Evolutionary conservation across 2,113 vertebrate genomes (phyloP), one percentile per base, ranked within the genome.

Genomic region (Turdus rufiventris): DNA sequence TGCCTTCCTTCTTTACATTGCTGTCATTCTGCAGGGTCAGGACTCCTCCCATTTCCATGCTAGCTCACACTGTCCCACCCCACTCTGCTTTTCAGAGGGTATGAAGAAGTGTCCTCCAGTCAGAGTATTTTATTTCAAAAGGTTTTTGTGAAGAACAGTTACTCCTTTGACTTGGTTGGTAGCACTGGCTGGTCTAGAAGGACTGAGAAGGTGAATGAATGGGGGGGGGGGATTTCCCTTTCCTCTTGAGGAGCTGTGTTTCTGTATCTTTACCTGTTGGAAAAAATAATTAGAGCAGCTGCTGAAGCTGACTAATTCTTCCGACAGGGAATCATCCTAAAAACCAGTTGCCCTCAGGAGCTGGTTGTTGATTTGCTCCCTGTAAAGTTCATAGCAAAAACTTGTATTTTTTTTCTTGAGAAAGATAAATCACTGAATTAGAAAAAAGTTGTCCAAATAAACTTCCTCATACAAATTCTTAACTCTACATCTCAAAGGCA

Each of bases 201-300:
- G 57, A 28, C 14, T 48, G 53, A 48, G 67, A 31, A n/a, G 26
- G 57, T 58, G 28, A 33, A 19, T 60, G 26, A 58, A 71, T 17
- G 7, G 21, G 3, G 5, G 3, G 7, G 21, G 3, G 5, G 3
- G 3, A 2, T 66, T 14, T 80, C 38, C 33, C 38, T 79, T 54
- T 54, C 9, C 9, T 66, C 26, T 66, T 26, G 18, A 77, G 72
- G 6, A 87, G 25, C 21, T 67, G 15, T 0, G 0, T 38, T 63
- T 89, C 63, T 67, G 4, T 43, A 14, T 34, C 40, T 85, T 86
- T 12, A 36, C 16, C 36, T 53, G 24, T 54, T 43, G 34, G 53
- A 28, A 38, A 78, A 88, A 36, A 7, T 65, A 53, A 28, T 14
- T 14, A 13, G 4, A 60, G 29, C 1, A 9, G 61, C 25, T 82